Conservation (phyloP, 2,888 invertebrate species). For the Philonicus albiceps region DNA sequence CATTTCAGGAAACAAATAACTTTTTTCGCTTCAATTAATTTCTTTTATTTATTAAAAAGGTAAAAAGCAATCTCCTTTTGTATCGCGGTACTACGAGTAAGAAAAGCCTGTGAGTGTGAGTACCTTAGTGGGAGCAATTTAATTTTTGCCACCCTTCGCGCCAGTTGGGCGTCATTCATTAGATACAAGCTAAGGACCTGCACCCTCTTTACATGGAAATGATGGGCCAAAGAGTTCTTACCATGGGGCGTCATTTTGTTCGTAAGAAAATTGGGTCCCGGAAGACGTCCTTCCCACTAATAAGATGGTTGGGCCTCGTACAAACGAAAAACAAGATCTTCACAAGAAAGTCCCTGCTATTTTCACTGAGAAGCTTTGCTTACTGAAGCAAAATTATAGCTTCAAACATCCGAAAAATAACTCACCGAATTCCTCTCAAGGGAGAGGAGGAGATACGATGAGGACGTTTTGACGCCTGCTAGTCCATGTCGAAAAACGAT, state of each 20-base stretch:
- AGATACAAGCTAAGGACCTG: background rate
- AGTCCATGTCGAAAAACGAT: background rate
- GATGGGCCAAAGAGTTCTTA: background rate
- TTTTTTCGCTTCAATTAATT: conserved; percentile 38
- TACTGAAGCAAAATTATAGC: background rate
- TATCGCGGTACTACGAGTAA: background rate
- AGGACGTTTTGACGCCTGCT: background rate
- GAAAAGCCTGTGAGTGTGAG: background rate
- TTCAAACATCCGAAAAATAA: background rate
- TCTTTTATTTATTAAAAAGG: conserved; percentile 38
- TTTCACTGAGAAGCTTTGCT: background rate
- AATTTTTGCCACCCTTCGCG: background rate
- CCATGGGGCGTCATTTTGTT: background rate
- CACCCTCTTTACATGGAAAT: background rate
- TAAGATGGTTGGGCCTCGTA: background rate
- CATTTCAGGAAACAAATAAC: conserved; percentile 33
- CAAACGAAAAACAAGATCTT: background rate
- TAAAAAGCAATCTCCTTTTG: conserved; percentile 22
- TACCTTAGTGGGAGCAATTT: background rate
- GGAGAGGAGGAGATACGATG: background rate
- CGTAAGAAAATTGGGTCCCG: background rate
- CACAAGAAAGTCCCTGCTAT: background rate
- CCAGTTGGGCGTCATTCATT: conserved; percentile 7
- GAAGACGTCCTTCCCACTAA: background rate
- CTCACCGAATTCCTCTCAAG: background rate